These are phyloP conservation scores for Metopia argyrocephala DNA, from an alignment of 2,888 invertebrate genomes.

Conservation along the genomic window DNA sequence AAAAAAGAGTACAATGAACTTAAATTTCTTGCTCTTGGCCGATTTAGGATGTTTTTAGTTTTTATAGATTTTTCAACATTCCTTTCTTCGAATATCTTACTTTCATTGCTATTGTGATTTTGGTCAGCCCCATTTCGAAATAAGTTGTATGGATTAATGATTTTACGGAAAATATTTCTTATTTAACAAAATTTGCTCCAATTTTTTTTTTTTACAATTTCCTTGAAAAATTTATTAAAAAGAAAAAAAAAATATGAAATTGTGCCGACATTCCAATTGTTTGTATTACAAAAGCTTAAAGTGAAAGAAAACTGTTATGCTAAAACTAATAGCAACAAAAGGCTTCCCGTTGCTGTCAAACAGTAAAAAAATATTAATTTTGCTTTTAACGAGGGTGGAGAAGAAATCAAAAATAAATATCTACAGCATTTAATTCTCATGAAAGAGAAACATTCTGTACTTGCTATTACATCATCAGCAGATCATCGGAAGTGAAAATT, in stretches of 20 bases:
- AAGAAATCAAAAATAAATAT: not conserved
- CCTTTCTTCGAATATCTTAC: conserved; percentile 2
- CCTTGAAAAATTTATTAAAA: not conserved
- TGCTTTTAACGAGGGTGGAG: not conserved
- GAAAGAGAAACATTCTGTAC: too few relatives aligned
- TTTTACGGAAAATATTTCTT: not conserved
- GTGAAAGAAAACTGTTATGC: not conserved
- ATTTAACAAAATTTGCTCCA: not conserved
- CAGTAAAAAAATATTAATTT: not conserved
- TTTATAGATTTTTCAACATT: not conserved
- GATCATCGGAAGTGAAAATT: too few relatives aligned
- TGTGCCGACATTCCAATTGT: conserved; percentile 32
- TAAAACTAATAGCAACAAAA: not conserved
- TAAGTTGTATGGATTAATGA: not conserved
- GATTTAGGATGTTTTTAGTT: conserved; percentile 28
- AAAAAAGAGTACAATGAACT: conserved; percentile 50
- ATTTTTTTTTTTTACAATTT: not conserved
- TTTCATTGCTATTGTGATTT: conserved; percentile 13
- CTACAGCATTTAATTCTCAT: too few relatives aligned
- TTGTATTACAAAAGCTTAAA: conserved; percentile 25
- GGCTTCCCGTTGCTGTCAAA: not conserved
- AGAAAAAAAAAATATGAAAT: not conserved
- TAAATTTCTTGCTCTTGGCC: conserved; percentile 39
- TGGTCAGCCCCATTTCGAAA: conserved; percentile 1
- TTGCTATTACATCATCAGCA: too few relatives aligned